phyloP scores from a whole-genome alignment of 2,888 invertebrate species.

The Lasius fuliginosus region DNA sequence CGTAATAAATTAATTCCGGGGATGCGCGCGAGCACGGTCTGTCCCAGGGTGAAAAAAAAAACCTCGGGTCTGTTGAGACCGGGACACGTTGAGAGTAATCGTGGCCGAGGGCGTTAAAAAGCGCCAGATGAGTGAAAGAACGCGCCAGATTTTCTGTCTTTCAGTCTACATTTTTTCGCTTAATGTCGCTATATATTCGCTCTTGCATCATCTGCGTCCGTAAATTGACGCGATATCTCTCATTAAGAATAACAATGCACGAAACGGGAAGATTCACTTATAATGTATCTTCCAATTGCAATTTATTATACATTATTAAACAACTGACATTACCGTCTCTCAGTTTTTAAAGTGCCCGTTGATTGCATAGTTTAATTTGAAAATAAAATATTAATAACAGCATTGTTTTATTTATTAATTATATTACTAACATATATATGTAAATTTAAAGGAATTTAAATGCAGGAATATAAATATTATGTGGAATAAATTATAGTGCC shows the following conservation, averaged over 20 bases:
- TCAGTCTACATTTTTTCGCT: conserved; percentile 15
- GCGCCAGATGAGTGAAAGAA: conserved; percentile 40
- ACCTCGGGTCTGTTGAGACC: conserved; percentile 50
- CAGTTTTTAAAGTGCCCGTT: background rate
- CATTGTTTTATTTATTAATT: background rate
- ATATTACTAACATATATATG: background rate
- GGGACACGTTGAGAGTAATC: conserved; percentile 60
- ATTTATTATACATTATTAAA: background rate
- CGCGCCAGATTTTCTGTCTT: conserved; percentile 43
- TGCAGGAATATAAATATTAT: background rate
- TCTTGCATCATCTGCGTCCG: background rate
- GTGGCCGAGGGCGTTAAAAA: conserved; percentile 58
- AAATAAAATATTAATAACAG: conserved; percentile 4
- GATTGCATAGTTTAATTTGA: background rate
- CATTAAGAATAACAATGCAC: background rate
- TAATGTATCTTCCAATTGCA: background rate
- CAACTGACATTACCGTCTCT: background rate
- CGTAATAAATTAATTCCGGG: conserved; percentile 79
- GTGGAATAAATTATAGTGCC: background rate
- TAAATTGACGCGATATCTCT: background rate
- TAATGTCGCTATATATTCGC: conserved; percentile 1
- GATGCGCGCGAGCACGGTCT: conserved; percentile 53
- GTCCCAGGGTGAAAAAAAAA: conserved; percentile 45
- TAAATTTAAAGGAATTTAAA: background rate
- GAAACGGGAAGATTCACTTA: background rate